Percentiles rank a stretch among this genome's conserved stretches.
These are phyloP conservation scores for Chrysopilus asiliformis DNA, from an alignment of 2,888 invertebrate genomes.

Conservation along the genomic window DNA sequence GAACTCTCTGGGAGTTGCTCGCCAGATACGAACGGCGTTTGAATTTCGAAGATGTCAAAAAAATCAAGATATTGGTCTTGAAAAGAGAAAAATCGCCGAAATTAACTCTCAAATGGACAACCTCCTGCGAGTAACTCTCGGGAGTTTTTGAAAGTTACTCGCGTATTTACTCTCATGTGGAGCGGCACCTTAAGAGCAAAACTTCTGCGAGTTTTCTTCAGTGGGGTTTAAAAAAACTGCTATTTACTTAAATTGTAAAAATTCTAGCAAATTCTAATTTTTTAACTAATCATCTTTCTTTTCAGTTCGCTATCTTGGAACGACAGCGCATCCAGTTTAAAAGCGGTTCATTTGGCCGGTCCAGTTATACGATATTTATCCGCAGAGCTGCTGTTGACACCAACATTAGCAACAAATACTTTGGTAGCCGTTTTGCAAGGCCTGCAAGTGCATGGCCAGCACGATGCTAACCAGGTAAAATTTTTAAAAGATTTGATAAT, in stretches of 20 bases:
- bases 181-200: no score
- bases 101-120: no score
- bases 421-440: constrained; percentile 67
- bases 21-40: no score
- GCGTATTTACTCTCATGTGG: no score
- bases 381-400: constrained; percentile 46
- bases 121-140: no score
- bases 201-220: no score
- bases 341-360: constrained; percentile 62
- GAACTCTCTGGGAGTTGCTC: no score
- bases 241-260: not conserved
- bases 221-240: no score
- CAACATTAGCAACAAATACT: constrained; percentile 55
- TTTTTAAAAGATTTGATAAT: not conserved
- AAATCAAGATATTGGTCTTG: no score
- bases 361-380: constrained; percentile 55
- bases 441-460: constrained; percentile 76
- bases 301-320: constrained; percentile 64
- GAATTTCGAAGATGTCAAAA: no score
- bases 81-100: no score
- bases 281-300: constrained; percentile 7
- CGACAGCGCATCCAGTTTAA: constrained; percentile 69
- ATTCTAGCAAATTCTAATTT: not conserved
- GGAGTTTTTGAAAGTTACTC: no score
- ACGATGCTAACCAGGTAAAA: constrained; percentile 70